phyloP scores from a whole-genome alignment of 1,140 invertebrate genomes.

The Pseudoatta argentina region DNA sequence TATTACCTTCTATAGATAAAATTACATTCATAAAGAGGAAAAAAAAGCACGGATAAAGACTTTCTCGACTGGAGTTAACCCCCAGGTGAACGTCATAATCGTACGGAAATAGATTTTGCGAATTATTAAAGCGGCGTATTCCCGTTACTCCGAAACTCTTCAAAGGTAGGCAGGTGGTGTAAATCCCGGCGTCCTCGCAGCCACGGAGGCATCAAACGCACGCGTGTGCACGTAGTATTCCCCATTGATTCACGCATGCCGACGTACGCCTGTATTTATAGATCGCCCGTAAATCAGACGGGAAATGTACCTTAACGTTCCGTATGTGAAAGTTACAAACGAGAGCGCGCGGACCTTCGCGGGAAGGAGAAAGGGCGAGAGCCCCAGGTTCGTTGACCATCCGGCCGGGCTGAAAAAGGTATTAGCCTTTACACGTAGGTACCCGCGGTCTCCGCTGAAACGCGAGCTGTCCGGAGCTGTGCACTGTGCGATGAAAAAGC shows the following conservation, averaged over 20 bases:
- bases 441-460: conserved; percentile 9
- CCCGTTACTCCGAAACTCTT: conserved; percentile 34
- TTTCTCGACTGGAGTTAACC: conserved; percentile 8
- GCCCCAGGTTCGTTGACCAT: conserved; percentile 61
- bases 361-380: background rate
- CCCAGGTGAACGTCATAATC: conserved; percentile 20
- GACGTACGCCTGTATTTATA: conserved; percentile 36
- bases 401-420: conserved; percentile 39
- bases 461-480: background rate
- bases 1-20: conserved; percentile 37
- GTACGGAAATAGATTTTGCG: conserved; percentile 37
- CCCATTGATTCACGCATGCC: conserved; percentile 34
- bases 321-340: conserved; percentile 30
- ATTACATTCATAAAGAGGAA: background rate
- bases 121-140: conserved; percentile 33
- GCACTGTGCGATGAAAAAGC: conserved; percentile 49
- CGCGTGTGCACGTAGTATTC: background rate
- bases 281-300: conserved; percentile 33
- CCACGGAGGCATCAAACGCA: background rate
- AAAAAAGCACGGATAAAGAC: background rate
- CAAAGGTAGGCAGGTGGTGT: conserved; percentile 43
- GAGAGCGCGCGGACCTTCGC: conserved; percentile 16
- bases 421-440: conserved; percentile 42
- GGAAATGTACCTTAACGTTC: background rate
- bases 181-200: conserved; percentile 42